Evolutionary conservation across 2,797 vertebrate genomes (phyloP).

Genomic region (Channa striata): DNA sequence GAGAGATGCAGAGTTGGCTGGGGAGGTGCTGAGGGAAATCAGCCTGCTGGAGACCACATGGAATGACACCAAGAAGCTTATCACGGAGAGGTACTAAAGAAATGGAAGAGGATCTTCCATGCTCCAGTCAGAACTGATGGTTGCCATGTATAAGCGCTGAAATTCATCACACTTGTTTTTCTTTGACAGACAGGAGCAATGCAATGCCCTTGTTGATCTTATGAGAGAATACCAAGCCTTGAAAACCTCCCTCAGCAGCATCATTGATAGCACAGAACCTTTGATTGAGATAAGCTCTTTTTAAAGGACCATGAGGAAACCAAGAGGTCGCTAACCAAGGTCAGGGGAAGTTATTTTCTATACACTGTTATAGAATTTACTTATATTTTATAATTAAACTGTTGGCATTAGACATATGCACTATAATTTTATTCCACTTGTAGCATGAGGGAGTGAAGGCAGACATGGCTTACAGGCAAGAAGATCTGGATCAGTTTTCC

Average conservation of each 20-base stretch:
- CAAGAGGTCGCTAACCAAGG: conserved; percentile 90
- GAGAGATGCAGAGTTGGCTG: conserved; percentile 88
- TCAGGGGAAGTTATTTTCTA: conserved; percentile 58
- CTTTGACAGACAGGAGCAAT: conserved; percentile 91
- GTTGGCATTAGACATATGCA: background rate
- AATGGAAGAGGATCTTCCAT: background rate
- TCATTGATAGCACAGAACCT: conserved; percentile 86
- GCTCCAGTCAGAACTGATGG: background rate
- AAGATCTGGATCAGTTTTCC: conserved; percentile 91
- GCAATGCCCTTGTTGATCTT: conserved; percentile 87
- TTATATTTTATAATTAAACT: background rate
- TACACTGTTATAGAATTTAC: background rate
- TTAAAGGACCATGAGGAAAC: conserved; percentile 92
- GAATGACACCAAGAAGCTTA: conserved; percentile 91
- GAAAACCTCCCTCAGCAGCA: conserved; percentile 86
- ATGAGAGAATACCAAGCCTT: conserved; percentile 92
- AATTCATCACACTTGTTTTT: background rate
- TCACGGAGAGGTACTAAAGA: conserved; percentile 89
- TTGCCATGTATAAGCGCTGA: no score
- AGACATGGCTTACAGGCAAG: conserved; percentile 88
- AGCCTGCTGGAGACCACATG: conserved; percentile 88
- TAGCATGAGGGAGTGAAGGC: conserved; percentile 92
- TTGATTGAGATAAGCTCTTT: conserved; percentile 84
- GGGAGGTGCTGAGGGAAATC: conserved; percentile 90
- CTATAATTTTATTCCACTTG: conserved; percentile 9